Conservation (phyloP, 2,113 vertebrate genomes). For the Passer domesticus region DNA sequence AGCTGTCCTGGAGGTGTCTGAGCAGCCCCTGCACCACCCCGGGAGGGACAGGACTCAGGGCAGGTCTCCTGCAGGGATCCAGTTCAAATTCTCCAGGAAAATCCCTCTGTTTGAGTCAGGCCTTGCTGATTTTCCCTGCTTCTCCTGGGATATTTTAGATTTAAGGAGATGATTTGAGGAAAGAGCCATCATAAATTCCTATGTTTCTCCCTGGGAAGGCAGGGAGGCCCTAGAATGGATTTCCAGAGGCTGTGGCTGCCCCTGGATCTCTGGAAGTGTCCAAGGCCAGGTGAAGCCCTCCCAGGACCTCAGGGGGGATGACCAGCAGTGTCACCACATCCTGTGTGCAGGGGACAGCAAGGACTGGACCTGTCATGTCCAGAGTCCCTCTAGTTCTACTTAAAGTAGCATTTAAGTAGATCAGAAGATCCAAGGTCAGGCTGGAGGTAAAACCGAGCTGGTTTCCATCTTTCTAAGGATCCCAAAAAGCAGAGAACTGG, state of each 20-base stretch:
- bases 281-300: not conserved
- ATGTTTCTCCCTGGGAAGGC: not conserved
- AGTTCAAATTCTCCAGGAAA: not conserved
- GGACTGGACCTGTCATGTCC: accelerated
- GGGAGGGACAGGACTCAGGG: not conserved
- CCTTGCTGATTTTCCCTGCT: not conserved
- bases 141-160: not conserved
- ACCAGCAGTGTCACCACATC: not conserved
- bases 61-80: accelerated
- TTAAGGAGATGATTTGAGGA: not conserved
- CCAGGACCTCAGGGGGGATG: not conserved
- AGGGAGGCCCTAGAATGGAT: not conserved
- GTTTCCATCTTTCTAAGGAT: not conserved
- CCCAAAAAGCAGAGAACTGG: not conserved
- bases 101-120: not conserved
- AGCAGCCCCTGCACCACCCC: not conserved
- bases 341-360: not conserved
- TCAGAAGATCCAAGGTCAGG: too few relatives aligned
- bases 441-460: not conserved
- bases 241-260: not conserved
- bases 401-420: too few relatives aligned
- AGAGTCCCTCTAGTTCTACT: not conserved
- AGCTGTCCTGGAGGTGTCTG: not conserved
- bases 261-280: not conserved
- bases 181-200: not conserved